Evolutionary conservation across 2,888 invertebrate genomes (phyloP), one percentile per base, ranked within the genome.

Genomic region (Cinara cedri): DNA sequence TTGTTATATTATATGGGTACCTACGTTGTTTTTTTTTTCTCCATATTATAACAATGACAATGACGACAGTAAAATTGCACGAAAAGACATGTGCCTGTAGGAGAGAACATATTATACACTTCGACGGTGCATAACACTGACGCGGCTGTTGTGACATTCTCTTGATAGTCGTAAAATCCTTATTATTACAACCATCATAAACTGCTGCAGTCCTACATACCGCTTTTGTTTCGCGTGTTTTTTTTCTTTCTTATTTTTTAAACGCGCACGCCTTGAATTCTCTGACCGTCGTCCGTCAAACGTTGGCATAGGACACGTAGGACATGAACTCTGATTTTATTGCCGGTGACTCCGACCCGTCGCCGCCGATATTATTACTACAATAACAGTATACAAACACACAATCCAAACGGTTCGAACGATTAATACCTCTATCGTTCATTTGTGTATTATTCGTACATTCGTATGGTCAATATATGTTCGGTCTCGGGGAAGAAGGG

Each of bases 181-280:
- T 66, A 24, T 51, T 51, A n/a, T 51, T 51, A n/a, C 66, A 16
- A 49, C n/a, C 66, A 49, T 66, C 49, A 49, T 49, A 66, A 49
- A 26, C 49, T 24, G 16, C 21, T 16, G 46, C 14, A 14, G 10
- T 9, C 19, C 4, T 42, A 42, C 8, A 6, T 19, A 63, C 3
- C 4, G 1, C 34, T n/a, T 26, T 62, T 42, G 62, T 63, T 63
- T 42, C 13, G 21, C 21, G 11, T 46, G 1, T 44, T 21, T 21
- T 65, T 11, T 34, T 34, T 34, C 6, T 34, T 34, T 34, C 6
- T 34, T 6, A 6, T 6, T 34, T 34, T 34, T 34, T 34, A 3
- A 4, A 4, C 6, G 6, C 3, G 3, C 34, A 34, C 34, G 34
- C 6, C 34, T 34, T 34, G 34, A 34, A 34, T 4, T 34, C 34